A percentile compares a stretch with the other conserved stretches of the same genome.
phyloP scores from a whole-genome alignment of 1,140 invertebrate species.

The Drosophila micromelanica region DNA sequence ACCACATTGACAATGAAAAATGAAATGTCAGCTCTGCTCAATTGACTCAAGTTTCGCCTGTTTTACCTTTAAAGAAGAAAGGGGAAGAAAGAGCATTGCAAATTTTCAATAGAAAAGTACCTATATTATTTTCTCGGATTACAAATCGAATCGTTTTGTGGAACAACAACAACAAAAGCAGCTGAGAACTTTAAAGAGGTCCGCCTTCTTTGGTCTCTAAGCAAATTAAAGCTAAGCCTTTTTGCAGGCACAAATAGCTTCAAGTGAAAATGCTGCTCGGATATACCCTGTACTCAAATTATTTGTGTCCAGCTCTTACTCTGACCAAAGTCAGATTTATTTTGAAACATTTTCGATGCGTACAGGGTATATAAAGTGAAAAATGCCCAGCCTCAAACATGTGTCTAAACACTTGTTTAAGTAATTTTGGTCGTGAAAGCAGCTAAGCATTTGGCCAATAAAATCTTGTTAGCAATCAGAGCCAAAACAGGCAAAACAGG shows the following conservation, averaged over 20 bases:
- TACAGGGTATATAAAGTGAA: neutral
- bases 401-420: neutral
- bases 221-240: no score
- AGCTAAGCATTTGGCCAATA: slow-evolving; percentile 36
- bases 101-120: neutral
- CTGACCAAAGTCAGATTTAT: no score
- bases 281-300: no score
- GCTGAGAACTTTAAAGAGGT: no score
- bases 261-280: no score
- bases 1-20: neutral
- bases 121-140: neutral
- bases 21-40: slow-evolving; percentile 7
- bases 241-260: no score
- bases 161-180: neutral
- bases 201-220: no score
- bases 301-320: no score
- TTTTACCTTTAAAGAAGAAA: slow-evolving; percentile 1
- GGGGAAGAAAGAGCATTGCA: slow-evolving; percentile 5
- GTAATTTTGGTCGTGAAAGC: slow-evolving; percentile 8
- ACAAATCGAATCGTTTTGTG: neutral
- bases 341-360: no score
- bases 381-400: neutral
- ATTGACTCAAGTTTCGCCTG: slow-evolving; percentile 6
- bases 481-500: slow-evolving; percentile 23
- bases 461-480: slow-evolving; percentile 61